Evolutionary conservation across 2,113 vertebrate genomes (phyloP), one percentile per base, ranked within the genome.

Genomic region (Turdus rufiventris): DNA sequence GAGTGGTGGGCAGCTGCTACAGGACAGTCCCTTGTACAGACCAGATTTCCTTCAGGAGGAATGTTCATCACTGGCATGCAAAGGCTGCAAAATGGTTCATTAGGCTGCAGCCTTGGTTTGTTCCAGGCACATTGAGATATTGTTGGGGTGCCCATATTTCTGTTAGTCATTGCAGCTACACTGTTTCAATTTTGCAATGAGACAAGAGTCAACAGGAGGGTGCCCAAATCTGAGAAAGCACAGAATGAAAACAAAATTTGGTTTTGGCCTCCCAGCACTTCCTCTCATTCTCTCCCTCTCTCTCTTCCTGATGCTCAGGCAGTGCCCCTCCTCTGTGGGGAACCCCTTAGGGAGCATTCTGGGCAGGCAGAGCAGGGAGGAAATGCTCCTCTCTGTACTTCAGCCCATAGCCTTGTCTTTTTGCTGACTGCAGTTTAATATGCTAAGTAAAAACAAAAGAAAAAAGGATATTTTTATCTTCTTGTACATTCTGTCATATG

Each of bases 401-500:
- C 42, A 81, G 66, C 20, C 14, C 29, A 31, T 66, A 26, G 42
- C 50, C 80, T 71, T 80, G 62, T 29, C 17, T 67, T 91, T 91
- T 84, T 78, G 65, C 40, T 88, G 58, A 47, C 53, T 77, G 50
- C 54, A 90, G 74, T 77, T 29, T 92, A 48, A 72, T 50, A 43
- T 0, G 2, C 56, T 65, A 65, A 75, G 28, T 68, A 67, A 92
- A 94, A 83, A 47, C 47, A 63, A 58, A 34, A n/a, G 47, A 10
- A 42, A 93, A 88, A 38, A 77, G 4, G 9, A 11, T 81, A 72
- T 75, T 96, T 93, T 92, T 91, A 53, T 85, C 29, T 79, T 66
- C 36, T 70, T 42, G 56, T 71, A 60, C 28, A 10, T 89, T 94
- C 61, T 78, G n/a, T 61, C 38, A 38, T 54, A 67, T 29, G 45